Evolutionary conservation across 2,113 vertebrate species (phyloP).

Genomic region (Rynchops niger): DNA sequence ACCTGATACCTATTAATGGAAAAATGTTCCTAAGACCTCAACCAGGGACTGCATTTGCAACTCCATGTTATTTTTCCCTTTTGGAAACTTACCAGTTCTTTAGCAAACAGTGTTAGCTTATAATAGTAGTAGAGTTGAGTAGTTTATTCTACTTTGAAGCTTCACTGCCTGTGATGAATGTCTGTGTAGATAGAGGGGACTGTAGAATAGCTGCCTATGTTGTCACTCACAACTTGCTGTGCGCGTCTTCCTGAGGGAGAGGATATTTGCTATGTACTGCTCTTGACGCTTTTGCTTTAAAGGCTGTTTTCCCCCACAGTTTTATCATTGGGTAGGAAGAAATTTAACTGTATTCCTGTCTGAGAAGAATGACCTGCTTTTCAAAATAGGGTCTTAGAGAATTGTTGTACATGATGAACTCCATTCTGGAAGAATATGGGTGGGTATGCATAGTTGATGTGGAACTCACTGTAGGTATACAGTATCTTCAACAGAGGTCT

Average conservation of each 20-base stretch:
- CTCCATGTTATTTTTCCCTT: not conserved
- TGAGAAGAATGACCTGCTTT: not conserved
- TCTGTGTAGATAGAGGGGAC: not conserved
- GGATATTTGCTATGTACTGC: not conserved
- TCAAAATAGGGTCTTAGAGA: not conserved
- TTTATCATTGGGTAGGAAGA: not conserved
- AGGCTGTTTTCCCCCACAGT: not conserved
- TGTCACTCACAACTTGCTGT: not conserved
- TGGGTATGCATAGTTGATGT: not conserved
- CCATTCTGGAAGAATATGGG: not conserved
- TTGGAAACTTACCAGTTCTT: not conserved
- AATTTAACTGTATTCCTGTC: not conserved
- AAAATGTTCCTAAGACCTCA: not conserved
- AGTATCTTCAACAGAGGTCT: not conserved
- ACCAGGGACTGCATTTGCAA: not conserved
- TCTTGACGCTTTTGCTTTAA: not conserved
- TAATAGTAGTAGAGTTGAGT: not conserved
- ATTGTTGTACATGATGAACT: not conserved
- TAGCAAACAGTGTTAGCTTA: not conserved
- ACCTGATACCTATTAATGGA: not conserved
- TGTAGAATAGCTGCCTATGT: not conserved
- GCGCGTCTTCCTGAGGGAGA: not conserved
- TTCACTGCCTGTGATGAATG: not conserved
- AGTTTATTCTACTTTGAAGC: not conserved
- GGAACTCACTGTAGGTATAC: not conserved